phyloP scores from a whole-genome alignment of 1,140 invertebrate species.

The Formica selysi region DNA sequence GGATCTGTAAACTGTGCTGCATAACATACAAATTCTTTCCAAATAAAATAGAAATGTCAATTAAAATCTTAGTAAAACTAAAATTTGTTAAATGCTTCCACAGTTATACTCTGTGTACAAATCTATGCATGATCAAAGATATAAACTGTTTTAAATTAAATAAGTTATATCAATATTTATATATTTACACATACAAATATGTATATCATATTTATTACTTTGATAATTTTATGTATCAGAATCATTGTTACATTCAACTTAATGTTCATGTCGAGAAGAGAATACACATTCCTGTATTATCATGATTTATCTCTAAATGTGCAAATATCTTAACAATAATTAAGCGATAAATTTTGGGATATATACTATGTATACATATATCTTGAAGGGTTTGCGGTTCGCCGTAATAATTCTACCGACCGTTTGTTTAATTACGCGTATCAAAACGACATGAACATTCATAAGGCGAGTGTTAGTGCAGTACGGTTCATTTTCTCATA shows the following conservation, averaged over 20 bases:
- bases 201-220: neutral
- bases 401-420: constrained; percentile 11
- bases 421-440: constrained; percentile 58
- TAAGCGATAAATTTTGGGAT: constrained; percentile 8
- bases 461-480: constrained; percentile 35
- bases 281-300: neutral
- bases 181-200: neutral
- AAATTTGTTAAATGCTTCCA: neutral
- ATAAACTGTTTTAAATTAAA: neutral
- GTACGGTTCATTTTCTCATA: constrained; percentile 48
- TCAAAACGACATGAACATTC: constrained; percentile 52
- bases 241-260: neutral
- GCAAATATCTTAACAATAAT: constrained; percentile 18
- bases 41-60: neutral
- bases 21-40: neutral
- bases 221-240: neutral
- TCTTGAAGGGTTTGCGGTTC: neutral
- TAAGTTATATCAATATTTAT: neutral
- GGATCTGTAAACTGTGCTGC: neutral
- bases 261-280: neutral
- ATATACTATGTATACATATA: neutral
- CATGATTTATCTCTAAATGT: neutral
- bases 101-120: neutral
- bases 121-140: neutral
- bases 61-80: constrained; percentile 1